Percentiles rank a stretch among this genome's conserved stretches.
Conservation (phyloP, 2,888 invertebrate genomes). For the Orthonychiurus folsomi region DNA sequence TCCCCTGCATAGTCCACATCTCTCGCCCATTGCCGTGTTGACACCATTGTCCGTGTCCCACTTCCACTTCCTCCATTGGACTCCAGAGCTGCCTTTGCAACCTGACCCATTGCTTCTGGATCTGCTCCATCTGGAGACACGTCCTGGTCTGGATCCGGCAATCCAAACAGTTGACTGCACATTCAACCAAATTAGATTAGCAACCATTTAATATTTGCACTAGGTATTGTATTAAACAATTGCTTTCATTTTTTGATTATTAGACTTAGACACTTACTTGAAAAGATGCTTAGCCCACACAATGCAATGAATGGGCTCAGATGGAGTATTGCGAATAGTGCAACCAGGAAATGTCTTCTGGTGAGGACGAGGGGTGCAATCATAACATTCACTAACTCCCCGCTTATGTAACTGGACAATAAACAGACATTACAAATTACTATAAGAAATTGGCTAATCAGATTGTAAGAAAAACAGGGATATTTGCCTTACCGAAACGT, state of each 20-base stretch:
- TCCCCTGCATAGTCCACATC: constrained; percentile 70
- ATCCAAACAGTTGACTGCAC: constrained; percentile 96
- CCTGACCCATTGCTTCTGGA: constrained; percentile 60
- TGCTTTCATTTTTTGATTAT: no score
- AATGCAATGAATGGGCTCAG: constrained; percentile 97
- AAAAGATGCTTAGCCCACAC: constrained; percentile 99
- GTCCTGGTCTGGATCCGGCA: constrained; percentile 91
- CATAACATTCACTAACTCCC: constrained; percentile 88
- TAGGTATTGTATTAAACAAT: not conserved
- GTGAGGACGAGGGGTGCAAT: constrained; percentile 83
- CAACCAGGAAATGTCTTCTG: constrained; percentile 95
- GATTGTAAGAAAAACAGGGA: not conserved
- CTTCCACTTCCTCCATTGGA: constrained; percentile 49
- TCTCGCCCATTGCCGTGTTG: constrained; percentile 82
- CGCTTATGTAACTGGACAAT: constrained; percentile 63
- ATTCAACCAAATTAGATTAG: not conserved
- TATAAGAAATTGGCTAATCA: no score
- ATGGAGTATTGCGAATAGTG: constrained; percentile 97
- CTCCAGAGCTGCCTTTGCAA: constrained; percentile 33
- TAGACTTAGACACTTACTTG: no score
- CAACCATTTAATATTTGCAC: not conserved
- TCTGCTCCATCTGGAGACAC: constrained; percentile 96
- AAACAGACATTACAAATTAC: constrained; percentile 8
- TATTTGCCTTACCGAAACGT: constrained; percentile 51
- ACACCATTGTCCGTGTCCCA: constrained; percentile 53